Evolutionary conservation across 1,140 invertebrate genomes (phyloP).

Genomic region (Magallana angulata): DNA sequence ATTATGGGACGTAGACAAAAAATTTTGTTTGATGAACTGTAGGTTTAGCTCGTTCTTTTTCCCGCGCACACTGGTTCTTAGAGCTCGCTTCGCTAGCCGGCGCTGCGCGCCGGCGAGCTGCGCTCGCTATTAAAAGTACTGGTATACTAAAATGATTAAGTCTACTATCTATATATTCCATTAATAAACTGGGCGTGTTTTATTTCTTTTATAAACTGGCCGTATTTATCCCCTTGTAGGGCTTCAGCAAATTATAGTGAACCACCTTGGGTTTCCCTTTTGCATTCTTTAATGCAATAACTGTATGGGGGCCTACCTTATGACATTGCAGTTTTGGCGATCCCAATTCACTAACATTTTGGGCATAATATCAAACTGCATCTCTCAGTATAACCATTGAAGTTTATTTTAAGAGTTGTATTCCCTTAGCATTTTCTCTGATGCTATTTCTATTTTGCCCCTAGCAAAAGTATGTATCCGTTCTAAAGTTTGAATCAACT

Average conservation of each 20-base stretch:
- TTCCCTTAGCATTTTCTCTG: constrained; percentile 20
- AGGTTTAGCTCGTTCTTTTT: no score
- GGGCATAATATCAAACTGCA: constrained; percentile 16
- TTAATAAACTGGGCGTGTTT: no score
- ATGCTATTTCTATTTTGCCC: constrained; percentile 1
- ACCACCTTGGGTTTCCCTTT: constrained; percentile 43
- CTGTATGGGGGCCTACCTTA: constrained; percentile 31
- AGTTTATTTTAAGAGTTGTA: constrained; percentile 13
- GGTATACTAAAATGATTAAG: no score
- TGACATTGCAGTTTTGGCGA: constrained; percentile 18
- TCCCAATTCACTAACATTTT: background rate
- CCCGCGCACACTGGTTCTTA: no score
- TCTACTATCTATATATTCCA: no score
- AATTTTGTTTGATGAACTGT: no score
- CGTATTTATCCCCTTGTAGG: no score
- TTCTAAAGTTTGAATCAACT: constrained; percentile 17
- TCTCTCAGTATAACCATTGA: constrained; percentile 6
- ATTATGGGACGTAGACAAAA: no score
- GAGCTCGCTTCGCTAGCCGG: no score
- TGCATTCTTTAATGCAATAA: constrained; percentile 12
- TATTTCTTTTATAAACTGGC: no score
- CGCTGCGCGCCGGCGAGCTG: no score
- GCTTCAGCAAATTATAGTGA: constrained; percentile 40
- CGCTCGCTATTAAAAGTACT: no score
- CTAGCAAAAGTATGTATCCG: constrained; percentile 44